phyloP scores from a whole-genome alignment of 92 coral and sea anemone genomes.

The Muricea muricata region DNA sequence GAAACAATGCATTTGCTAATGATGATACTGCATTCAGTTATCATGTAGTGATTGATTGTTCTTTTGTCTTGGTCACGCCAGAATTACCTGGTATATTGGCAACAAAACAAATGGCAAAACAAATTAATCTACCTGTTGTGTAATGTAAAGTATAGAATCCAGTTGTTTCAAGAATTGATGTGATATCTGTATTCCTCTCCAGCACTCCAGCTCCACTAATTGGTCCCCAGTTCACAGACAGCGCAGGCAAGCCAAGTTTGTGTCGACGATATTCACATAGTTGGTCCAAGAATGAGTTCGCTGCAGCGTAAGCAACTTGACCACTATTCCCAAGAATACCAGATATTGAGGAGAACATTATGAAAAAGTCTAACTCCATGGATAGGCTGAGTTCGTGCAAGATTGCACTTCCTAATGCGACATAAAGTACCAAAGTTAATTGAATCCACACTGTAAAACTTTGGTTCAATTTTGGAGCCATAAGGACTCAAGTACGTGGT shows the following conservation, averaged over 20 bases:
- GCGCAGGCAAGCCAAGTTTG: slow-evolving; percentile 65
- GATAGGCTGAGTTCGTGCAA: slow-evolving; percentile 67
- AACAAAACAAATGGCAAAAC: too few relatives aligned
- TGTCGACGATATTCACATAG: slow-evolving; percentile 67
- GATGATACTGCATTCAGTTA: too few relatives aligned
- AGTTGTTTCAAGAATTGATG: slow-evolving; percentile 49
- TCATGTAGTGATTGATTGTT: too few relatives aligned
- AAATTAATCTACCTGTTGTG: slow-evolving; percentile 66
- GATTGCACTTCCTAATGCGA: slow-evolving; percentile 56
- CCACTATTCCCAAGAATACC: slow-evolving; percentile 71
- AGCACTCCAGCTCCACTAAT: slow-evolving; percentile 70
- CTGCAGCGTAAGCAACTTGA: slow-evolving; percentile 73
- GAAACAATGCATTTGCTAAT: too few relatives aligned
- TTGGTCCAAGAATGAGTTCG: slow-evolving; percentile 68
- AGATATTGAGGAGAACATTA: slow-evolving; percentile 73
- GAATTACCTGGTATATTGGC: too few relatives aligned
- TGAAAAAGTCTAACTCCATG: slow-evolving; percentile 74
- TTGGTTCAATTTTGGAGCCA: too few relatives aligned
- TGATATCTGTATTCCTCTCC: slow-evolving; percentile 49
- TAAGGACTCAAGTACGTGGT: too few relatives aligned
- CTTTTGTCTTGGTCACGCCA: too few relatives aligned
- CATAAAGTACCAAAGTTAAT: too few relatives aligned
- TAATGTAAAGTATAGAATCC: slow-evolving; percentile 60
- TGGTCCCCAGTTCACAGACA: slow-evolving; percentile 74
- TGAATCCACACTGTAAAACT: too few relatives aligned